Conservation (phyloP, 1,140 invertebrate species). For the Argopecten irradians region DNA sequence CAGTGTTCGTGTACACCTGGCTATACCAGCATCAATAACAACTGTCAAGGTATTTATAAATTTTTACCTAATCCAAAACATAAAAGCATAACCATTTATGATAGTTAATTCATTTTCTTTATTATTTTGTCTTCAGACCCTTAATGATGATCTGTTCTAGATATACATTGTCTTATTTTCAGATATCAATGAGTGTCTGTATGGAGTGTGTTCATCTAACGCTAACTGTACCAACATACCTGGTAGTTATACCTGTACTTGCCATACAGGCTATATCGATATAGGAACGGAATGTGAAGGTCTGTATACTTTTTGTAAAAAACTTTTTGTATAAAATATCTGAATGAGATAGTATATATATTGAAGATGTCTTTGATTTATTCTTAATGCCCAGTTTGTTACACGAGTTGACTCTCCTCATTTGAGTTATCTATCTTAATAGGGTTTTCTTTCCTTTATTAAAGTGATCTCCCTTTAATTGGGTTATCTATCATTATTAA, state of each 20-base stretch:
- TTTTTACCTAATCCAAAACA: too few relatives aligned
- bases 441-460: too few relatives aligned
- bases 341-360: too few relatives aligned
- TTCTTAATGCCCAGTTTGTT: neutral
- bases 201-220: conserved; percentile 37
- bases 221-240: conserved; percentile 51
- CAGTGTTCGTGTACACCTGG: conserved; percentile 46
- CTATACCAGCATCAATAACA: conserved; percentile 25
- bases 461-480: neutral
- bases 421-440: too few relatives aligned
- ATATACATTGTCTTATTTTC: neutral
- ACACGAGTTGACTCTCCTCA: neutral
- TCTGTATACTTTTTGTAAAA: neutral
- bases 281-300: neutral
- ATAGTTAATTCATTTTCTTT: neutral
- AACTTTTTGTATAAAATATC: neutral
- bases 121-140: neutral
- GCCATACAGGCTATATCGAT: conserved; percentile 46
- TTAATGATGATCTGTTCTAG: neutral
- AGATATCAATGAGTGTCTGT: neutral
- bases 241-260: conserved; percentile 55
- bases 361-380: neutral
- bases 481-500: too few relatives aligned
- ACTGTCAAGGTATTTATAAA: conserved; percentile 36
- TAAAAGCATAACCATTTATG: neutral